Evolutionary conservation across 1,140 invertebrate species (phyloP), one percentile per base, ranked within the genome.

Genomic region (Zaprionus gabonicus): DNA sequence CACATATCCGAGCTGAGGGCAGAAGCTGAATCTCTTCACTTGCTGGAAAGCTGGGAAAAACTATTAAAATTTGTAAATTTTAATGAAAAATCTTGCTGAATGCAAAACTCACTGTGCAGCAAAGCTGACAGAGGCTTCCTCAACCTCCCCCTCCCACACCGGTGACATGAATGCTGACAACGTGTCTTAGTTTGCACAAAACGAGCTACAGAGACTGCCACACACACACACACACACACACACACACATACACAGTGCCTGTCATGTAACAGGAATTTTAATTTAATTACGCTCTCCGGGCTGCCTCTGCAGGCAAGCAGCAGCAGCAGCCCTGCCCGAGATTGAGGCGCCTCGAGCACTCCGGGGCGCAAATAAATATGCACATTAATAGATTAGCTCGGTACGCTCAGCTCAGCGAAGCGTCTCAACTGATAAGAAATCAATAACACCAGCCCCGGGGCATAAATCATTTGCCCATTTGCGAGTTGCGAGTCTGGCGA

Each of bases 131-230:
- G 70, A 55, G 41, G 59, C 28, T 9, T 31, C 28, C 7, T 31
- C 28, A 2, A 25, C 28, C 58, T 25, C 58, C n/a, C 64, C 51
- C 56, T 58, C 56, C 23, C 23, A 23, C 56, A 59, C 66, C 65
- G 67, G 76, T 90, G 85, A 90, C 85, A 90, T 90, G 85, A 90
- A 90, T 90, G 85, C 85, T 90, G 85, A 90, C 85, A 90, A 90
- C 85, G 85, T 90, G 85, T 90, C 85, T 90, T 90, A 90, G 85
- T 90, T 90, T 85, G 86, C 85, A 90, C 82, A 90, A 90, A 90
- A 90, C 81, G 81, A 90, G 85, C 81, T 80, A 72, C 81, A 84
- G 78, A 85, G 68, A 76, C 74, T 64, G 82, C 67, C 77, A 34
- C 31, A 34, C 38, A 72, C 59, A 82, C 41, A 77, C 17, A 62